Conservation (phyloP, 2,113 vertebrate species). For the Cololabis saira region DNA sequence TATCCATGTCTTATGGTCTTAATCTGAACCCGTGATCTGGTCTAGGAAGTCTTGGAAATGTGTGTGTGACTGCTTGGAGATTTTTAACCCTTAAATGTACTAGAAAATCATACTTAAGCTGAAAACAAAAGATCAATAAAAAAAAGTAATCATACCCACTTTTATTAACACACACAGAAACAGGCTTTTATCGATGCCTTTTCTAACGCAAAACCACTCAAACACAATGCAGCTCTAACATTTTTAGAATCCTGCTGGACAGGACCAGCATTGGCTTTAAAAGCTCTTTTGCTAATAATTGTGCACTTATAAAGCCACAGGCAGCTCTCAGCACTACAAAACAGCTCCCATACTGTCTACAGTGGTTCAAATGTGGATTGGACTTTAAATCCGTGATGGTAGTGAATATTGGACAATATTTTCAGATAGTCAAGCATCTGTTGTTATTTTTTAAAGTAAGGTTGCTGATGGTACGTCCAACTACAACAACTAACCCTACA, state of each 20-base stretch:
- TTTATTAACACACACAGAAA: slow-evolving; percentile 60
- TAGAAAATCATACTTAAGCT: slow-evolving; percentile 46
- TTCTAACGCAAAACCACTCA: slow-evolving; percentile 67
- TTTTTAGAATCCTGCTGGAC: slow-evolving; percentile 39
- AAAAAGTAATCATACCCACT: slow-evolving; percentile 17
- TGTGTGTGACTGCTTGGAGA: slow-evolving; percentile 9
- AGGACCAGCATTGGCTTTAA: slow-evolving; percentile 26
- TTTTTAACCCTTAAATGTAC: slow-evolving; percentile 41
- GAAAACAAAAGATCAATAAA: slow-evolving; percentile 44
- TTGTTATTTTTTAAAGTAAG: background rate
- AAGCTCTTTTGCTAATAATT: slow-evolving; percentile 41
- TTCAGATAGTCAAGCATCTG: background rate
- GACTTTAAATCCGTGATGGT: background rate
- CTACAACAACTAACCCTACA: no score
- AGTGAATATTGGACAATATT: background rate
- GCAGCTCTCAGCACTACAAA: slow-evolving; percentile 16
- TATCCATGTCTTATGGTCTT: slow-evolving; percentile 69
- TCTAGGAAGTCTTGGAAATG: slow-evolving; percentile 30
- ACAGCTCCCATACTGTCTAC: slow-evolving; percentile 13
- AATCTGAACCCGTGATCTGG: slow-evolving; percentile 66
- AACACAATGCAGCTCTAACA: slow-evolving; percentile 49
- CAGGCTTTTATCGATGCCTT: no score
- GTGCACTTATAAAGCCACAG: slow-evolving; percentile 28
- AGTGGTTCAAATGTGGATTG: slow-evolving; percentile 1
- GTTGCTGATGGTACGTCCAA: background rate